Evolutionary conservation across 2,888 invertebrate species (phyloP).

Genomic region (Pammene aurita): DNA sequence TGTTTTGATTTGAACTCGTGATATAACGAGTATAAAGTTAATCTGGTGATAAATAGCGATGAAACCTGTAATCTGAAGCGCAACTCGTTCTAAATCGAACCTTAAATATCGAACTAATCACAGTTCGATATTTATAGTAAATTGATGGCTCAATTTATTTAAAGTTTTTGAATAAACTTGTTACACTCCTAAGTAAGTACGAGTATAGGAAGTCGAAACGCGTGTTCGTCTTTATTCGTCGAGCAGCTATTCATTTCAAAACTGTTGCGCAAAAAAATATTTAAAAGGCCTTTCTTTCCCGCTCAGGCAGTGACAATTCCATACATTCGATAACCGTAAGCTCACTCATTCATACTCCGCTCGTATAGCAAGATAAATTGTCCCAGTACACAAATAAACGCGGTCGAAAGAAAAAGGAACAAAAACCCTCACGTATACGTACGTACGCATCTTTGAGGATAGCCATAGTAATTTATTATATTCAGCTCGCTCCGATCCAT

Average conservation of each 20-base stretch:
- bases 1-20: too few species aligned
- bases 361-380: constrained; percentile 79
- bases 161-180: background rate
- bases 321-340: constrained; percentile 67
- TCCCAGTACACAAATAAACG: constrained; percentile 76
- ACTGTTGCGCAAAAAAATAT: constrained; percentile 37
- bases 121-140: background rate
- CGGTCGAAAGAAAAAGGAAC: constrained; percentile 65
- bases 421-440: constrained; percentile 64
- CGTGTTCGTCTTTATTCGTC: constrained; percentile 8
- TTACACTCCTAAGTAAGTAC: background rate
- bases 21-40: too few species aligned
- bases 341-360: constrained; percentile 75
- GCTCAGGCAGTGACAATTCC: constrained; percentile 55
- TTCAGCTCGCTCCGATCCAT: constrained; percentile 76
- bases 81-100: too few species aligned
- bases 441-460: constrained; percentile 67
- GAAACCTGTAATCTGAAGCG: too few species aligned
- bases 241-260: constrained; percentile 23
- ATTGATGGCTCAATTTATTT: background rate
- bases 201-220: constrained; percentile 1
- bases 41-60: too few species aligned
- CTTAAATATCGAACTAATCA: too few species aligned
- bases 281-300: constrained; percentile 38
- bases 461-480: constrained; percentile 79